Percentiles rank a stretch among this genome's conserved stretches.
These are phyloP conservation scores for Dipus sagitta DNA, from an alignment of 2,797 vertebrate genomes.

Conservation along the genomic window DNA sequence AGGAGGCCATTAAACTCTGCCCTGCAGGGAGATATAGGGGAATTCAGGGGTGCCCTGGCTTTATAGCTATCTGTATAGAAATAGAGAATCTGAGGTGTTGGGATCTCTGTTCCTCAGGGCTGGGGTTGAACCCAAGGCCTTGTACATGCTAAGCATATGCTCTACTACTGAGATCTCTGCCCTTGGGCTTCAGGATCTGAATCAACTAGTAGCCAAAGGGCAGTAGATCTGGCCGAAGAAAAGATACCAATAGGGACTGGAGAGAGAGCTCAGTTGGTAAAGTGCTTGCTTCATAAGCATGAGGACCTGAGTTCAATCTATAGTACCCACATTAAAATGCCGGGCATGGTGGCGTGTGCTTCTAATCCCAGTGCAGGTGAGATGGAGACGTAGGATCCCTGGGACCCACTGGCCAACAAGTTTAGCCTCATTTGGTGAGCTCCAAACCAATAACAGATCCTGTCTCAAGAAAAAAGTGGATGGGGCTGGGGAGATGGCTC, in stretches of 20 bases:
- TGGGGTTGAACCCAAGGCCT: not conserved
- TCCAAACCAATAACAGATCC: too few relatives aligned
- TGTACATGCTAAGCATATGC: not conserved
- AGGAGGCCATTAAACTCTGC: not conserved
- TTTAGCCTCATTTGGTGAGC: too few relatives aligned
- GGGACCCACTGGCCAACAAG: too few relatives aligned
- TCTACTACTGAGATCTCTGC: not conserved
- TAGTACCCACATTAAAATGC: too few relatives aligned
- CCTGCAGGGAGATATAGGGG: not conserved
- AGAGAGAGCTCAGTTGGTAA: not conserved
- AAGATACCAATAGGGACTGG: not conserved
- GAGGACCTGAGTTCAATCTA: too few relatives aligned
- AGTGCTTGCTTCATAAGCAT: too few relatives aligned
- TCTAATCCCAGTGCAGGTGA: too few relatives aligned
- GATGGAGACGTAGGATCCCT: too few relatives aligned
- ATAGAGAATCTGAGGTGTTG: constrained; percentile 6
- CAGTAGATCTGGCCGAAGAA: constrained; percentile 30
- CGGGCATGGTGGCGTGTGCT: too few relatives aligned
- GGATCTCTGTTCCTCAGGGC: not conserved
- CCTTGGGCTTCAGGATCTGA: not conserved
- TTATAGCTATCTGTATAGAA: not conserved
- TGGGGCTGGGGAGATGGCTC: too few relatives aligned
- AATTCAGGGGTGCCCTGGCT: not conserved
- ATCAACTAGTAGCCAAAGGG: constrained; percentile 26
- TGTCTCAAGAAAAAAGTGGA: too few relatives aligned